phyloP scores from a whole-genome alignment of 2,888 invertebrate genomes.

The Rapana venosa region DNA sequence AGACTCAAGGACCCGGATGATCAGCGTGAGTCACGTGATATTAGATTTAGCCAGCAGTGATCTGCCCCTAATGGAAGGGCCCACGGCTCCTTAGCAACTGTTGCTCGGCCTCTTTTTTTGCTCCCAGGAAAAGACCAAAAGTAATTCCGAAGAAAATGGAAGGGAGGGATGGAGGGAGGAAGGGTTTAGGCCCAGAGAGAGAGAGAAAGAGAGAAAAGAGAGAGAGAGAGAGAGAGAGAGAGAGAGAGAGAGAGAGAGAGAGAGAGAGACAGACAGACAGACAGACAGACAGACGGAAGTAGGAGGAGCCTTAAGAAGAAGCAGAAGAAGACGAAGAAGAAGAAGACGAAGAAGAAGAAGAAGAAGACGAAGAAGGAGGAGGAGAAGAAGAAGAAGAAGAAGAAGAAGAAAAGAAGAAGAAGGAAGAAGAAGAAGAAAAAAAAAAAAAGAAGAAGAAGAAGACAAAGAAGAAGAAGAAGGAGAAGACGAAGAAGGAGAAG shows the following conservation, averaged over 20 bases:
- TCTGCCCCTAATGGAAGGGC: constrained; percentile 36
- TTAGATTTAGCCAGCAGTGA: constrained; percentile 39
- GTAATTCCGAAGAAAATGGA: background rate
- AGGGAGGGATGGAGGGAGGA: background rate
- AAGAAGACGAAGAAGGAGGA: too few relatives aligned
- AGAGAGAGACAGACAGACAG: background rate
- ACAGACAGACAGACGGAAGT: too few relatives aligned
- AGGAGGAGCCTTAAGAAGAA: too few relatives aligned
- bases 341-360: too few relatives aligned
- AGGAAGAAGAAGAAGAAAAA: too few relatives aligned
- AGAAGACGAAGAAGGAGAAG: too few relatives aligned
- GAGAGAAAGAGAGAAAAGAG: background rate
- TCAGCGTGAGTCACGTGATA: constrained; percentile 40
- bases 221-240: background rate
- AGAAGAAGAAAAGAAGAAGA: too few relatives aligned
- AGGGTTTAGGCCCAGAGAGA: background rate
- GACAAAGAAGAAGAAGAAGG: too few relatives aligned
- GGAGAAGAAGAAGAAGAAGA: too few relatives aligned
- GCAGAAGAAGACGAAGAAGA: too few relatives aligned
- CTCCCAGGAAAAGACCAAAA: background rate
- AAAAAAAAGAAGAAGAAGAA: too few relatives aligned
- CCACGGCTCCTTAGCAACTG: background rate
- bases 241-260: background rate
- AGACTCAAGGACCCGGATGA: constrained; percentile 11
- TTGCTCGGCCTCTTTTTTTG: constrained; percentile 34